Evolutionary conservation across 2,113 vertebrate genomes (phyloP).

Genomic region (Saimiri boliviensis): DNA sequence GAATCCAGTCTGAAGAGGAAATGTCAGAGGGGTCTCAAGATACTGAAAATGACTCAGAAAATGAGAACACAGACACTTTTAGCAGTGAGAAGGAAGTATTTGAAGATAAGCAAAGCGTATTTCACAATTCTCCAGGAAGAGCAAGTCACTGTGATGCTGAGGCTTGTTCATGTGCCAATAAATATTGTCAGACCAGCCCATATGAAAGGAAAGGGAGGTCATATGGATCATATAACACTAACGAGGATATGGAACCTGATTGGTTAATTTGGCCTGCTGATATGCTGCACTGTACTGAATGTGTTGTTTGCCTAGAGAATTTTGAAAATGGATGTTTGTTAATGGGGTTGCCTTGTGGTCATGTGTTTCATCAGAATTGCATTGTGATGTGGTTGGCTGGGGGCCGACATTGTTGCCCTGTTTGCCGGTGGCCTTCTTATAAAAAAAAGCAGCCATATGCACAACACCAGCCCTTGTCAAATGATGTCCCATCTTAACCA

Average conservation of each 20-base stretch:
- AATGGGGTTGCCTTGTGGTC: slow-evolving; percentile 95
- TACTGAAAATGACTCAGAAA: slow-evolving; percentile 86
- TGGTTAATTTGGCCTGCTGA: slow-evolving; percentile 91
- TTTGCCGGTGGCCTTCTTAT: slow-evolving; percentile 97
- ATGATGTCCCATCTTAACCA: slow-evolving; percentile 79
- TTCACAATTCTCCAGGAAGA: slow-evolving; percentile 59
- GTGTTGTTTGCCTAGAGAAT: slow-evolving; percentile 98
- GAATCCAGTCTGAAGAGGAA: slow-evolving; percentile 76
- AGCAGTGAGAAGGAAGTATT: slow-evolving; percentile 67
- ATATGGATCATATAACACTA: slow-evolving; percentile 58
- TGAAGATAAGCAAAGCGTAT: slow-evolving; percentile 75
- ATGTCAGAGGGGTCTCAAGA: slow-evolving; percentile 81
- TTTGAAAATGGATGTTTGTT: slow-evolving; percentile 90
- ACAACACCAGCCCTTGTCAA: slow-evolving; percentile 77
- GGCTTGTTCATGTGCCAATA: slow-evolving; percentile 72
- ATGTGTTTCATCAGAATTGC: slow-evolving; percentile 98
- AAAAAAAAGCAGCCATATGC: slow-evolving; percentile 91
- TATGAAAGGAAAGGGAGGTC: slow-evolving; percentile 39
- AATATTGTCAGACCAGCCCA: slow-evolving; percentile 21
- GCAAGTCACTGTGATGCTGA: slow-evolving; percentile 29
- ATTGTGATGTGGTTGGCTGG: slow-evolving; percentile 95
- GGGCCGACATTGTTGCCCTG: slow-evolving; percentile 95
- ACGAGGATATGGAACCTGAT: slow-evolving; percentile 83
- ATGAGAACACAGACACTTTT: slow-evolving; percentile 79
- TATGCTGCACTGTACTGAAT: slow-evolving; percentile 94